Evolutionary conservation across 2,113 vertebrate genomes (phyloP).

Genomic region (Beaufortia kweichowensis): DNA sequence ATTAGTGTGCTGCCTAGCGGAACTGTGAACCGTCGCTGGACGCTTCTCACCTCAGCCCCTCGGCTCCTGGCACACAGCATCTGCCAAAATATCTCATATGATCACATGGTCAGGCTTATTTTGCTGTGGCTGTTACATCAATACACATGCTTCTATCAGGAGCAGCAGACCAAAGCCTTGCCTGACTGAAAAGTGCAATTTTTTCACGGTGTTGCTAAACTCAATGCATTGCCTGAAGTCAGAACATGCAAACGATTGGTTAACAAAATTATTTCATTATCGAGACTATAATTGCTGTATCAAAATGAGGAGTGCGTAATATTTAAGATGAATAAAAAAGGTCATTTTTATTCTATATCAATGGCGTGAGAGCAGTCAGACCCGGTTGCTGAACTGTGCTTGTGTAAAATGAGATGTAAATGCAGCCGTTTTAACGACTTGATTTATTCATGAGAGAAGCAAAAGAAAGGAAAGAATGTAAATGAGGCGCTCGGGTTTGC

Average conservation of each 20-base stretch:
- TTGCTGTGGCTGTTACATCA: conserved; percentile 43
- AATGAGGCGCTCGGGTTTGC: conserved; percentile 62
- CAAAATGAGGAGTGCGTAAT: not conserved
- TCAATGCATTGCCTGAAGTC: not conserved
- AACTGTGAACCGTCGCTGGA: conserved; percentile 78
- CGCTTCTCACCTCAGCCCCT: conserved; percentile 63
- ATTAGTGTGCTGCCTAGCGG: conserved; percentile 85
- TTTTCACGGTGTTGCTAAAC: conserved; percentile 25
- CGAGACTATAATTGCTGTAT: not conserved
- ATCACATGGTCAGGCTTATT: conserved; percentile 54
- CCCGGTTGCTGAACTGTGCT: conserved; percentile 46
- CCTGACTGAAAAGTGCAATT: conserved; percentile 41
- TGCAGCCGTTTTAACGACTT: conserved; percentile 61
- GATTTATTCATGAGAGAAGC: conserved; percentile 70
- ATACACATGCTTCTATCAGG: conserved; percentile 54
- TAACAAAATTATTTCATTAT: conserved; percentile 5
- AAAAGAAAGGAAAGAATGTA: conserved; percentile 66
- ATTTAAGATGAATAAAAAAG: conserved; percentile 18
- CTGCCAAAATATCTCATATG: conserved; percentile 53
- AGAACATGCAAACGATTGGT: not conserved
- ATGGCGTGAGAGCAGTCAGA: conserved; percentile 43
- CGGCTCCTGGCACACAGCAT: conserved; percentile 33
- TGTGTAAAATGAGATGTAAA: conserved; percentile 73
- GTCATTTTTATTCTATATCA: conserved; percentile 34
- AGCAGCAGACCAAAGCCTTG: conserved; percentile 38